These are phyloP conservation scores for Protosalanx chinensis DNA, from an alignment of 2,797 vertebrate species.

Conservation along the genomic window DNA sequence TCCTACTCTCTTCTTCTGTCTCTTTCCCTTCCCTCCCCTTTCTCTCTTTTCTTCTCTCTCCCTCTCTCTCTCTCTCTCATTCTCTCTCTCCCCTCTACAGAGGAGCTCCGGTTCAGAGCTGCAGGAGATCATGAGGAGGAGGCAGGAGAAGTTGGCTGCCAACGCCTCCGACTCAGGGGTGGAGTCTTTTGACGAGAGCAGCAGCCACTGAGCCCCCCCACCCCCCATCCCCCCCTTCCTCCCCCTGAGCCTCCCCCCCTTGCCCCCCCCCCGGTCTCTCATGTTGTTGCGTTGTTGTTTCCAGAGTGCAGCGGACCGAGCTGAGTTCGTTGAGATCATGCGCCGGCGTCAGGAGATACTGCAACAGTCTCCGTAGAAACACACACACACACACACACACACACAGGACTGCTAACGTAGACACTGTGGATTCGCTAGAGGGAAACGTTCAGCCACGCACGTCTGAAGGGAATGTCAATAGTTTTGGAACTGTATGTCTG, in stretches of 20 bases:
- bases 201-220: slow-evolving; percentile 77
- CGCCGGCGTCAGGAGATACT: slow-evolving; percentile 68
- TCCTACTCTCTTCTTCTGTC: background rate
- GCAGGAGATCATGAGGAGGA: slow-evolving; percentile 92
- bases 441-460: slow-evolving; percentile 35
- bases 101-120: slow-evolving; percentile 85
- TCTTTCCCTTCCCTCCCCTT: background rate
- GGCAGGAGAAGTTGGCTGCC: slow-evolving; percentile 89
- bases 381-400: background rate
- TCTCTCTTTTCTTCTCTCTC: background rate
- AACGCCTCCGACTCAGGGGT: slow-evolving; percentile 90
- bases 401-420: background rate
- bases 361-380: slow-evolving; percentile 59
- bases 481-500: slow-evolving; percentile 4
- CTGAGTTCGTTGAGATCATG: slow-evolving; percentile 68
- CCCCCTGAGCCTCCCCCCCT: background rate
- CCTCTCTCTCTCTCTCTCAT: background rate
- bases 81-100: slow-evolving; percentile 54
- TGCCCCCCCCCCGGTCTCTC: slow-evolving; percentile 4
- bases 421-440: background rate
- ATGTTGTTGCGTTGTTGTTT: slow-evolving; percentile 44
- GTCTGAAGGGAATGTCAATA: slow-evolving; percentile 34
- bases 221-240: background rate
- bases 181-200: slow-evolving; percentile 94
- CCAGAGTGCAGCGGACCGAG: slow-evolving; percentile 61